Evolutionary conservation across 2,888 invertebrate species (phyloP).

Genomic region (Pristionchus arcanus): DNA sequence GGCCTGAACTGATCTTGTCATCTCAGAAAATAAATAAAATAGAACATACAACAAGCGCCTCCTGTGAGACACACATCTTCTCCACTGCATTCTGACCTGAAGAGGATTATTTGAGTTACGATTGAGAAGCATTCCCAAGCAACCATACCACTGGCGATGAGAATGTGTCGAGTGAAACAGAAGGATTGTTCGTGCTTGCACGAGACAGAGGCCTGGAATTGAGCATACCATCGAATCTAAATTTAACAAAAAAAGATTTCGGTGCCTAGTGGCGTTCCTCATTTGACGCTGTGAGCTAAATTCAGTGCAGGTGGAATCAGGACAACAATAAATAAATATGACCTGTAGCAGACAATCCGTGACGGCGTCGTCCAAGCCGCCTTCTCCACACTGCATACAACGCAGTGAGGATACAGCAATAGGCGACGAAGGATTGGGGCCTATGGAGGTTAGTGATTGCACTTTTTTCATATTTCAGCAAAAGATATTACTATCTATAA

Average conservation of each 20-base stretch:
- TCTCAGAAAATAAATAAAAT: not conserved
- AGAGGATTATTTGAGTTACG: not conserved
- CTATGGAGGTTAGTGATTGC: no score
- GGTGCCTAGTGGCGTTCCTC: no score
- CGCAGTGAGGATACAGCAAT: slow-evolving; percentile 59
- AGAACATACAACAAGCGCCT: slow-evolving; percentile 59
- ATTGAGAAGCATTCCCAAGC: not conserved
- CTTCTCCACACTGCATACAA: slow-evolving; percentile 75
- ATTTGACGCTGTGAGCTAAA: no score
- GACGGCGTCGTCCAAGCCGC: slow-evolving; percentile 58
- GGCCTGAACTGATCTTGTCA: not conserved
- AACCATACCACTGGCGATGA: slow-evolving; percentile 61
- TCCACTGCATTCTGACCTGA: slow-evolving; percentile 72
- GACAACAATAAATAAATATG: not conserved
- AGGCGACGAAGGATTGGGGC: not conserved
- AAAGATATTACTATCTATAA: no score
- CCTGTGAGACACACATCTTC: slow-evolving; percentile 74
- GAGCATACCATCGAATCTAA: not conserved
- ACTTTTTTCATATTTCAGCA: not conserved
- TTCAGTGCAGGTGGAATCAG: no score
- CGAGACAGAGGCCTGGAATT: slow-evolving; percentile 23
- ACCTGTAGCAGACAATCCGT: slow-evolving; percentile 69
- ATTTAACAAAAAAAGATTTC: no score
- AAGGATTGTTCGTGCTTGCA: slow-evolving; percentile 57
- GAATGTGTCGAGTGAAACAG: slow-evolving; percentile 72